phyloP scores from a whole-genome alignment of 2,888 invertebrate species.

The Sminthurinus aureus region DNA sequence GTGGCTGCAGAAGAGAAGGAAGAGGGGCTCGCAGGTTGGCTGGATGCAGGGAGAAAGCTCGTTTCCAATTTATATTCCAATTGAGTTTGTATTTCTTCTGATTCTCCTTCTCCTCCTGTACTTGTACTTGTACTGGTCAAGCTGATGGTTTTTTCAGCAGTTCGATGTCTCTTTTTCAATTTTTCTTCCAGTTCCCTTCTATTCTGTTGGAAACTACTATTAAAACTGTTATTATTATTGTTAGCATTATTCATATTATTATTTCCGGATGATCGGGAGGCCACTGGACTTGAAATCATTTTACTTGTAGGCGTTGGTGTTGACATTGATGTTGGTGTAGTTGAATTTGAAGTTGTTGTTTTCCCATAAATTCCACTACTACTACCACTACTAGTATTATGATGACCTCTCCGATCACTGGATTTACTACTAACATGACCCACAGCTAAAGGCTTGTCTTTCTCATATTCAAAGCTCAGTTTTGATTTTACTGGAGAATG shows the following conservation, averaged over 20 bases:
- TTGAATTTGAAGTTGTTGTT: not conserved
- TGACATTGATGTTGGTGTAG: not conserved
- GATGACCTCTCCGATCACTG: not conserved
- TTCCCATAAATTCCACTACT: not conserved
- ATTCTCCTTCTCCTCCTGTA: not conserved
- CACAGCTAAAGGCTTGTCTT: not conserved
- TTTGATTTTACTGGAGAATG: not conserved
- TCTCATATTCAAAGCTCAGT: conserved; percentile 16
- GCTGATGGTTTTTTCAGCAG: too few relatives aligned
- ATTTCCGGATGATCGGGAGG: not conserved
- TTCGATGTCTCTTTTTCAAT: too few relatives aligned
- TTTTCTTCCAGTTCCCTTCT: too few relatives aligned
- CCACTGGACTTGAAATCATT: not conserved
- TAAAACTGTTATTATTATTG: not conserved
- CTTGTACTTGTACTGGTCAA: not conserved
- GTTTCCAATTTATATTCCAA: conserved; percentile 3
- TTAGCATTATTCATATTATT: not conserved
- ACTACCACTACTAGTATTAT: not conserved
- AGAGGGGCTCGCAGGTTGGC: not conserved
- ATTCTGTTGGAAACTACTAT: too few relatives aligned
- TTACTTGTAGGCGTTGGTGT: too few relatives aligned
- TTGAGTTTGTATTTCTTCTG: not conserved
- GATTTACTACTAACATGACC: not conserved
- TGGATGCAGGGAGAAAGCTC: not conserved
- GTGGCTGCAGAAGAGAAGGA: not conserved